Evolutionary conservation across 2,113 vertebrate genomes (phyloP).

Genomic region (Lagopus leucura): DNA sequence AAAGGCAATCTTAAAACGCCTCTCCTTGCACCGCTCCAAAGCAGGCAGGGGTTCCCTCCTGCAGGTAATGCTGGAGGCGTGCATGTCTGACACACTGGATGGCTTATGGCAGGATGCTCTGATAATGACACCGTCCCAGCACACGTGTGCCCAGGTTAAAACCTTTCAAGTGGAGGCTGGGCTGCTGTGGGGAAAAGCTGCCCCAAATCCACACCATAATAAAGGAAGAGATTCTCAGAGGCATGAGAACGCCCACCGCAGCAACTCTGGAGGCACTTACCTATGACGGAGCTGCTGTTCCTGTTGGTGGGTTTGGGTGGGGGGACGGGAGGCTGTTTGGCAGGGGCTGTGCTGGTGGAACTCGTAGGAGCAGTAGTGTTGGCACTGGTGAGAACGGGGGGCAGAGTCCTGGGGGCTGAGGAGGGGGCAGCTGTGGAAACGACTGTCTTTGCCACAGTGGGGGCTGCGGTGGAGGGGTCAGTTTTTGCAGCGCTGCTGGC

Average conservation of each 20-base stretch:
- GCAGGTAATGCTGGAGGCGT: background rate
- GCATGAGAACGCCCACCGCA: background rate
- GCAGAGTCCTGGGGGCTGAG: slow-evolving; percentile 82
- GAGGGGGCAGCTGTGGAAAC: slow-evolving; percentile 65
- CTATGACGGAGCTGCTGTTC: slow-evolving; percentile 88
- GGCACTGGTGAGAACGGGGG: slow-evolving; percentile 72
- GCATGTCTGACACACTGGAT: accelerated
- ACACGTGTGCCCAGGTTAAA: background rate
- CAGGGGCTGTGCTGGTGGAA: slow-evolving; percentile 64
- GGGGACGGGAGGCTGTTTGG: slow-evolving; percentile 92
- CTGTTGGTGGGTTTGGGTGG: slow-evolving; percentile 94
- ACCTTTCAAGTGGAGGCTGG: background rate
- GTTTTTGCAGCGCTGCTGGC: slow-evolving; percentile 43
- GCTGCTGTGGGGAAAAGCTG: background rate
- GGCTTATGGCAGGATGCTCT: background rate
- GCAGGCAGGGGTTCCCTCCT: background rate
- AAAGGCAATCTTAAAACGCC: background rate
- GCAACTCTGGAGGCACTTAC: slow-evolving; percentile 73
- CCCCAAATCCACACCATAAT: background rate
- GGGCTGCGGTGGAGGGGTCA: slow-evolving; percentile 48
- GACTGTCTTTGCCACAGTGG: slow-evolving; percentile 50
- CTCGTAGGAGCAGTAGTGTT: slow-evolving; percentile 73
- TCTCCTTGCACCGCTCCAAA: background rate
- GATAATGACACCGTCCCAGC: background rate
- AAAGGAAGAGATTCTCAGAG: background rate